These are phyloP conservation scores for Barbus barbus DNA, from an alignment of 2,113 vertebrate genomes.

Conservation along the genomic window DNA sequence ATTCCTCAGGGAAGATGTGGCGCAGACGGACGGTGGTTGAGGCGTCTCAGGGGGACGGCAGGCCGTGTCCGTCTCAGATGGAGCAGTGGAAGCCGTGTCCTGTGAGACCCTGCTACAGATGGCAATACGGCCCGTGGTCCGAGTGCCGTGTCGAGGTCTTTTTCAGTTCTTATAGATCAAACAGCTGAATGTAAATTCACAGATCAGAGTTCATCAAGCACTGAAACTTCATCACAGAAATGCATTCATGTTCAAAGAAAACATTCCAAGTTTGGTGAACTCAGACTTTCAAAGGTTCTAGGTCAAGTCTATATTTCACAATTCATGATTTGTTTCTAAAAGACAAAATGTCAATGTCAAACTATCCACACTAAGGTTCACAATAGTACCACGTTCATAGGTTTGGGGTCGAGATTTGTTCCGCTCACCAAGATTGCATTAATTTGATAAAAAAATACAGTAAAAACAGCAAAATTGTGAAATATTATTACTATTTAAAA, in stretches of 20 bases:
- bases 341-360: not conserved
- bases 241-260: not conserved
- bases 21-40: slow-evolving; percentile 85
- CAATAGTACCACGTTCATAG: not conserved
- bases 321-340: too few relatives aligned
- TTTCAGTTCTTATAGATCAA: not conserved
- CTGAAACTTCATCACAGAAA: not conserved
- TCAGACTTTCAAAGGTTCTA: too few relatives aligned
- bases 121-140: slow-evolving; percentile 92
- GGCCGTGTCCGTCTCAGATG: slow-evolving; percentile 87
- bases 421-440: too few relatives aligned
- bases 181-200: not conserved
- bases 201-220: not conserved
- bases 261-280: not conserved
- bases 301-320: not conserved
- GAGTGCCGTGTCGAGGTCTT: slow-evolving; percentile 91
- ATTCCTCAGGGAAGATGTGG: slow-evolving; percentile 87
- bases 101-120: slow-evolving; percentile 91
- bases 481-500: not conserved
- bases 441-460: not conserved
- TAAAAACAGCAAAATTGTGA: not conserved
- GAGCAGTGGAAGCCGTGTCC: slow-evolving; percentile 95
- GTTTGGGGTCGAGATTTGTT: too few relatives aligned
- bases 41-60: slow-evolving; percentile 91
- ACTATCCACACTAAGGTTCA: not conserved